Percentiles rank a stretch among this genome's conserved stretches.
Conservation (phyloP, 2,113 vertebrate species). For the Gallinago media region DNA sequence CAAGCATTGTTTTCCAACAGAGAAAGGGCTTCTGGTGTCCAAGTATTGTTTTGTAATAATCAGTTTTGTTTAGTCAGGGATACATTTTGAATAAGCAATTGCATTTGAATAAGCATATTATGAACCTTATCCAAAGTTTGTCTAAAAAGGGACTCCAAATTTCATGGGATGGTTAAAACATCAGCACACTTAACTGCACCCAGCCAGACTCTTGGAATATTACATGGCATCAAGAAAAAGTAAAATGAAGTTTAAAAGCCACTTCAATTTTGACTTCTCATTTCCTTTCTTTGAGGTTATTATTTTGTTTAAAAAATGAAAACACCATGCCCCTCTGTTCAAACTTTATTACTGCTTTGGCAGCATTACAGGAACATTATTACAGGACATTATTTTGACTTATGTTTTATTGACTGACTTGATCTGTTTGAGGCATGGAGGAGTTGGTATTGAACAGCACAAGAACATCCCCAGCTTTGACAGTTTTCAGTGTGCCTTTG, state of each 20-base stretch:
- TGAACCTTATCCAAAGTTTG: neutral
- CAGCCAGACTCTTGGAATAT: neutral
- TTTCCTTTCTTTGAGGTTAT: slow-evolving; percentile 5
- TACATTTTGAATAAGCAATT: neutral
- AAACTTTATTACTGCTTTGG: neutral
- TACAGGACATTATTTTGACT: neutral
- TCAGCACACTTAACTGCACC: neutral
- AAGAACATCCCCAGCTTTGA: neutral
- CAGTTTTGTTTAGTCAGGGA: neutral
- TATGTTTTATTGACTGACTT: neutral
- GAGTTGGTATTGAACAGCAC: neutral
- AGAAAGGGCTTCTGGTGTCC: neutral
- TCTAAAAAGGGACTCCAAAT: neutral
- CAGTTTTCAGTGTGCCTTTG: neutral
- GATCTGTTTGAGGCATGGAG: neutral
- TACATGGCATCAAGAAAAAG: neutral
- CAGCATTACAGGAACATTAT: neutral
- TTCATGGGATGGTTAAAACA: neutral
- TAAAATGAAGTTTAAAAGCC: neutral
- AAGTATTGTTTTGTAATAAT: neutral
- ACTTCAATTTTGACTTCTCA: neutral
- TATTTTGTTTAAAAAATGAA: slow-evolving; percentile 37
- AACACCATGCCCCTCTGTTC: neutral
- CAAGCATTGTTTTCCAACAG: neutral
- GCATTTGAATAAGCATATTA: neutral